These are phyloP conservation scores for Semnopithecus entellus DNA, from an alignment of 2,113 vertebrate species.

Conservation along the genomic window DNA sequence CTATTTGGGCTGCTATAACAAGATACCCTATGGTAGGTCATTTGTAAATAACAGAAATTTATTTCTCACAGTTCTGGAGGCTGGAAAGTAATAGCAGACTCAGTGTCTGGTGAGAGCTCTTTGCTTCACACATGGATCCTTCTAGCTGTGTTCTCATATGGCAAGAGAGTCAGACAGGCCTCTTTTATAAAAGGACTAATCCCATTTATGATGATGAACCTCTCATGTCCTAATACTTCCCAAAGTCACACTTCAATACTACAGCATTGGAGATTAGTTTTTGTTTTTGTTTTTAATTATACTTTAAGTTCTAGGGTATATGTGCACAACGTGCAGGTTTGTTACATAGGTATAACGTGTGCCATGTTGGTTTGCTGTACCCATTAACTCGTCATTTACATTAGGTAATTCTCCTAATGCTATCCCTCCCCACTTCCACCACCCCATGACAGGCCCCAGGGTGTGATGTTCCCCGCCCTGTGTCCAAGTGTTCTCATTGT, in stretches of 20 bases:
- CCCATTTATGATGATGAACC: not conserved
- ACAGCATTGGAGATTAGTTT: not conserved
- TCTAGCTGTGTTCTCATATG: too few relatives aligned
- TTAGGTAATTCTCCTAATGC: too few relatives aligned
- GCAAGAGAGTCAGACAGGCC: rapidly evolving
- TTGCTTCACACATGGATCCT: not conserved
- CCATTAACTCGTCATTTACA: too few relatives aligned
- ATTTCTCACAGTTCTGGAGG: not conserved
- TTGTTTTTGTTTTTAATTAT: too few relatives aligned
- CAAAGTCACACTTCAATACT: not conserved
- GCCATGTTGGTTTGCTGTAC: too few relatives aligned
- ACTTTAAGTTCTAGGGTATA: too few relatives aligned
- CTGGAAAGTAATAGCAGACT: not conserved
- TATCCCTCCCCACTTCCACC: too few relatives aligned
- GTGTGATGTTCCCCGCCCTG: too few relatives aligned
- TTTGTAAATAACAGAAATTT: not conserved
- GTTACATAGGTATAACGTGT: too few relatives aligned
- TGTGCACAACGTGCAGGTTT: too few relatives aligned
- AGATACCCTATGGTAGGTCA: not conserved
- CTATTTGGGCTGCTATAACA: not conserved
- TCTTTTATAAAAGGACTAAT: not conserved
- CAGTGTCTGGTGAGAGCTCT: not conserved
- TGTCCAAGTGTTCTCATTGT: too few relatives aligned
- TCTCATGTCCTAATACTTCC: not conserved
- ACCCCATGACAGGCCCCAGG: too few relatives aligned